phyloP scores from a whole-genome alignment of 2,888 invertebrate genomes.

The Harpagoxenus sublaevis region DNA sequence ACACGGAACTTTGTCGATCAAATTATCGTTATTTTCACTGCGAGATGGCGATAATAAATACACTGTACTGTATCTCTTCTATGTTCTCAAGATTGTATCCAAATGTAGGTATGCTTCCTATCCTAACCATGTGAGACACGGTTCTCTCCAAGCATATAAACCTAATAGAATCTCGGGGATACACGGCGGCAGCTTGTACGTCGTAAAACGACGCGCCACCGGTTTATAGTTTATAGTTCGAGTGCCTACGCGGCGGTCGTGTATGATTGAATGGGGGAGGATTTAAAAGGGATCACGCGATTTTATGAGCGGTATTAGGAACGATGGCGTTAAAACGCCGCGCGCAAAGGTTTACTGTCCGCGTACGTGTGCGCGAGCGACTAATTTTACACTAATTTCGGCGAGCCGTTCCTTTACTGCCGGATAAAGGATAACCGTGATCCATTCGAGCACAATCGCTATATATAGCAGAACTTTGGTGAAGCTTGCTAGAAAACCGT shows the following conservation, averaged over 20 bases:
- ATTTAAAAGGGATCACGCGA: slow-evolving; percentile 83
- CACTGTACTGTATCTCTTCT: neutral
- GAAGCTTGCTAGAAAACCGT: neutral
- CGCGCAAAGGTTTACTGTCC: slow-evolving; percentile 52
- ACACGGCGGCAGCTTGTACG: slow-evolving; percentile 78
- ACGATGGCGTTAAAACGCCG: slow-evolving; percentile 70
- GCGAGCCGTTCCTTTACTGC: slow-evolving; percentile 62
- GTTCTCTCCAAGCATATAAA: slow-evolving; percentile 68
- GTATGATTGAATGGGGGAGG: slow-evolving; percentile 79
- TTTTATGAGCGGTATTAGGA: slow-evolving; percentile 82
- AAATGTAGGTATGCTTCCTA: slow-evolving; percentile 33
- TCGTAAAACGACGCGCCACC: slow-evolving; percentile 77
- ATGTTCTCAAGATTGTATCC: neutral
- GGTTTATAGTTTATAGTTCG: slow-evolving; percentile 83
- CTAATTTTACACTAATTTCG: slow-evolving; percentile 70
- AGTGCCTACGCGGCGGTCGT: slow-evolving; percentile 68
- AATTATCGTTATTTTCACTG: slow-evolving; percentile 29
- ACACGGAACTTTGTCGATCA: slow-evolving; percentile 30
- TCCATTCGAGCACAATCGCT: neutral
- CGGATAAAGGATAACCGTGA: slow-evolving; percentile 30
- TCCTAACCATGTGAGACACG: slow-evolving; percentile 44
- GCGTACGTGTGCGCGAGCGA: slow-evolving; percentile 27
- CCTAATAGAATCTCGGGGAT: slow-evolving; percentile 78
- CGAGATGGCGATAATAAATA: slow-evolving; percentile 21
- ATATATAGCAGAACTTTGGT: neutral